Evolutionary conservation across 2,797 vertebrate genomes (phyloP), one percentile per base, ranked within the genome.

Genomic region (Schizopygopsis pylzovi): DNA sequence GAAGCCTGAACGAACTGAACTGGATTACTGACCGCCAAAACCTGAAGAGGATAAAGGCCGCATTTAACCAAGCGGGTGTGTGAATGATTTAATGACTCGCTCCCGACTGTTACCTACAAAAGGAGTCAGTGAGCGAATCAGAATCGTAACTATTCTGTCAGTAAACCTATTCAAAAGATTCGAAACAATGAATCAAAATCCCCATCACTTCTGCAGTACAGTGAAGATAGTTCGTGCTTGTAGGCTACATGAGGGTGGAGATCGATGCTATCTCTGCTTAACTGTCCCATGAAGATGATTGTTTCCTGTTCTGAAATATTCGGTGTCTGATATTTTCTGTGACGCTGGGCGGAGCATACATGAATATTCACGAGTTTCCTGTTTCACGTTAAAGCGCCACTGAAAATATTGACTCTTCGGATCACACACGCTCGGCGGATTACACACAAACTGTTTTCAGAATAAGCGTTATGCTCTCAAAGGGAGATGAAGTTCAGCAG

Each of bases 201-300:
- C 9, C 11, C 6, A 54, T 25, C 5, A 13, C 47, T 20, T n/a
- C 1, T 41, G 39, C 54, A 68, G 25, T 68, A 76, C 67, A 81
- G 61, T 63, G 41, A 33, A 52, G 61, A 72, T 63, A n/a, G 11
- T 22, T 79, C 16, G 33, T 33, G 33, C 33, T 33, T 33, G 33
- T 33, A 33, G 33, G 33, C 33, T 47, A 25, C 22, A 59, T 4
- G 59, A 85, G 56, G 82, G 88, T 79, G 88, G 82, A 65, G 85
- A 12, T 43, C 4, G 47, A 87, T 61, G 68, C 72, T 43, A 54
- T 87, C 67, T 43, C 52, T 2, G 13, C 10, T 59, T 20, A 56
- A 79, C 49, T 28, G 71, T 77, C 71, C 33, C 49, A 43, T 33
- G 59, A 67, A 81, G 47, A 79, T 41, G 0, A 78, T 41, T 8